Percentiles rank a stretch among this genome's conserved stretches.
Conservation (phyloP, 2,888 invertebrate species). For the Pegoplata infirma region DNA sequence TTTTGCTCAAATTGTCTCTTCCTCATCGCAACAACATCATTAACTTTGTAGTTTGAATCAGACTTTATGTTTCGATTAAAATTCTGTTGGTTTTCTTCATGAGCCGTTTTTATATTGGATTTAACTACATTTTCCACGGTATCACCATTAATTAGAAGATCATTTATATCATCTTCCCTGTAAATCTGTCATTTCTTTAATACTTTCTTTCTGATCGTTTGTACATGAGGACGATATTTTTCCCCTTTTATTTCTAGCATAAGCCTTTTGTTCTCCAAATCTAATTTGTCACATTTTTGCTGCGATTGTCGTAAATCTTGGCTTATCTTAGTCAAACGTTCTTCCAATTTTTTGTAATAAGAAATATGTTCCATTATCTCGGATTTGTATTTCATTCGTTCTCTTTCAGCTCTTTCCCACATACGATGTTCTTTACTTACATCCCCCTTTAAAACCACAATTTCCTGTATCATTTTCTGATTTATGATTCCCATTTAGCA, state of each 20-base stretch:
- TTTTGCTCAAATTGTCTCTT: no score
- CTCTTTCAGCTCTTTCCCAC: conserved; percentile 78
- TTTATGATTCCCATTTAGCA: no score
- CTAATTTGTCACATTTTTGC: conserved; percentile 70
- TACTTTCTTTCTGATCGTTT: conserved; percentile 67
- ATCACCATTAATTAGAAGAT: no score
- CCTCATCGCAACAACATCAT: no score
- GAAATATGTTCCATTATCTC: conserved; percentile 73
- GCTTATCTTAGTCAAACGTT: conserved; percentile 71
- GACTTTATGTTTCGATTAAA: no score
- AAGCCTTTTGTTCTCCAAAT: conserved; percentile 78
- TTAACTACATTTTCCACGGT: no score
- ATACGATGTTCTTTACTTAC: conserved; percentile 77
- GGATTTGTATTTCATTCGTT: conserved; percentile 76
- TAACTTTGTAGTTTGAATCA: no score
- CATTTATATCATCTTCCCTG: no score
- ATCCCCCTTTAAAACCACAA: conserved; percentile 75
- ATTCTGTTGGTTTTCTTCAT: no score
- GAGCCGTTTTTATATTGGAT: no score
- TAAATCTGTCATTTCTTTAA: no score
- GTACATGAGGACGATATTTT: conserved; percentile 70
- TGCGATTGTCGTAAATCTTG: conserved; percentile 72
- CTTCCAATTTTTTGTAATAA: conserved; percentile 72
- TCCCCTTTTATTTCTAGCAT: conserved; percentile 72
- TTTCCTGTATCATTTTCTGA: conserved; percentile 79